A percentile compares a stretch with the other conserved stretches of the same genome.
phyloP scores from a whole-genome alignment of 2,113 vertebrate species.

The Gavia stellata region DNA sequence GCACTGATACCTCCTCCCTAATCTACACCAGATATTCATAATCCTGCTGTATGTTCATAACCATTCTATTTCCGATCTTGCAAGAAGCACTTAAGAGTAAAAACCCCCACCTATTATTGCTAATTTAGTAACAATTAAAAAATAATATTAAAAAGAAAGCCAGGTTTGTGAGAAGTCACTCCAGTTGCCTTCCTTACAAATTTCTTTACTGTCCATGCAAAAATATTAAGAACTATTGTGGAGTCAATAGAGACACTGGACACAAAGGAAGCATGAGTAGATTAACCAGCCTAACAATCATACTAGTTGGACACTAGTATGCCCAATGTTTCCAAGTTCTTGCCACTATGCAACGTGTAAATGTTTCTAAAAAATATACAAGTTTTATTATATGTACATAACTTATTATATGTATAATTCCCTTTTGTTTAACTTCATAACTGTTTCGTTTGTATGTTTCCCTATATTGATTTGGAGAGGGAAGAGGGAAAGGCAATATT shows the following conservation, averaged over 20 bases:
- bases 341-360: background rate
- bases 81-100: background rate
- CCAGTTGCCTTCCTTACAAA: background rate
- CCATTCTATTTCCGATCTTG: background rate
- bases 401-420: background rate
- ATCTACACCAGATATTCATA: background rate
- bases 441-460: background rate
- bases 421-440: background rate
- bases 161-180: background rate
- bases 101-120: background rate
- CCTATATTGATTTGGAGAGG: background rate
- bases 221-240: background rate
- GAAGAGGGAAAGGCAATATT: background rate
- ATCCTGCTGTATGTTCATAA: background rate
- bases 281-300: background rate
- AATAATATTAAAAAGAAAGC: background rate
- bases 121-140: background rate
- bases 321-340: background rate
- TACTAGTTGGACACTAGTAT: background rate
- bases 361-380: background rate
- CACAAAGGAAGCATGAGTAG: background rate
- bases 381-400: background rate
- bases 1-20: background rate
- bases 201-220: background rate
- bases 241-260: background rate